These are phyloP conservation scores for Labrus mixtus DNA, from an alignment of 2,113 vertebrate genomes.

Conservation along the genomic window DNA sequence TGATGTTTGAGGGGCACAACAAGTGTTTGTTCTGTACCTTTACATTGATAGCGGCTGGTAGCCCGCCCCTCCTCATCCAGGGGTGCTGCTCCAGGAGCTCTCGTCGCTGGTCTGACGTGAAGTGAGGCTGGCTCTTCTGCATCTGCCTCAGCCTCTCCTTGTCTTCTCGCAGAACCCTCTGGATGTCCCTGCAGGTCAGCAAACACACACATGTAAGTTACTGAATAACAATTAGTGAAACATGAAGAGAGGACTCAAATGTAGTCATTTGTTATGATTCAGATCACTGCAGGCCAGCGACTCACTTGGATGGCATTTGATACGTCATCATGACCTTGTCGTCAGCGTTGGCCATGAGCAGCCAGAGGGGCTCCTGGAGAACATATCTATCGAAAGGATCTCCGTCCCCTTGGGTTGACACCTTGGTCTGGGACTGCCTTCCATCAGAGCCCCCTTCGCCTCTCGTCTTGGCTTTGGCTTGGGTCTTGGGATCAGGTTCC, in stretches of 20 bases:
- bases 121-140: constrained; percentile 91
- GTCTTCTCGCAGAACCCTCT: constrained; percentile 90
- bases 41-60: constrained; percentile 87
- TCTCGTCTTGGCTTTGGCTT: constrained; percentile 61
- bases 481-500: constrained; percentile 86
- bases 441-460: constrained; percentile 43
- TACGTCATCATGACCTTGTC: constrained; percentile 94
- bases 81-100: constrained; percentile 92
- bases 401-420: constrained; percentile 61
- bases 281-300: not conserved
- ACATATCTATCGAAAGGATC: constrained; percentile 84
- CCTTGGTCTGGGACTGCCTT: constrained; percentile 48
- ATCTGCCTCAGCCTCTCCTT: constrained; percentile 88
- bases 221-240: no score
- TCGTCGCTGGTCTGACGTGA: constrained; percentile 88
- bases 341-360: constrained; percentile 89
- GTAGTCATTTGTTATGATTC: not conserved
- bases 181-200: constrained; percentile 81
- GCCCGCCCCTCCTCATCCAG: constrained; percentile 89
- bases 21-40: constrained; percentile 73
- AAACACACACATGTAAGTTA: not conserved
- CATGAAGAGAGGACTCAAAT: no score
- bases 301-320: constrained; percentile 92
- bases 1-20: not conserved
- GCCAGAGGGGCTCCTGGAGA: constrained; percentile 93